A percentile compares a stretch with the other conserved stretches of the same genome.
phyloP scores from a whole-genome alignment of 2,113 vertebrate genomes.

The Alouatta palliata region DNA sequence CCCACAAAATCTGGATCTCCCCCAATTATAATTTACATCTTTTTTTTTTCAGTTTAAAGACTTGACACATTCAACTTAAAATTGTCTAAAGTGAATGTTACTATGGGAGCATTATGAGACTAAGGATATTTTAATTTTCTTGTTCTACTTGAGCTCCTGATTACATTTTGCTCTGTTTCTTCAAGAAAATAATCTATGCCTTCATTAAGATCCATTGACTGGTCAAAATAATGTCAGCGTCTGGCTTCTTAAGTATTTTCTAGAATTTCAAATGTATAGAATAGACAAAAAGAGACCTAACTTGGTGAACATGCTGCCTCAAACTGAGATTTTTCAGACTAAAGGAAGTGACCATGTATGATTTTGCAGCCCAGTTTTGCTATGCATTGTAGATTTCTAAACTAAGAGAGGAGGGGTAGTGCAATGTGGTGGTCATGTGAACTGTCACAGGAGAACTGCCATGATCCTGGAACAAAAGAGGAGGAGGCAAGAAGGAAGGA shows the following conservation, averaged over 20 bases:
- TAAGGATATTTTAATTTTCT: slow-evolving; percentile 11
- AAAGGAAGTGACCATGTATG: neutral
- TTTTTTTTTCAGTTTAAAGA: slow-evolving; percentile 29
- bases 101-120: neutral
- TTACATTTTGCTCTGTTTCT: slow-evolving; percentile 8
- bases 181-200: neutral
- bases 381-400: neutral
- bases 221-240: neutral
- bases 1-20: neutral
- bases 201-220: slow-evolving; percentile 6
- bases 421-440: neutral
- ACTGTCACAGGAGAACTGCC: neutral
- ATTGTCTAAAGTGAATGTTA: neutral
- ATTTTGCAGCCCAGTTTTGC: neutral
- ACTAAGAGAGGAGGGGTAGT: neutral
- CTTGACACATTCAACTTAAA: slow-evolving; percentile 9
- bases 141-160: neutral
- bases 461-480: neutral
- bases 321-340: neutral
- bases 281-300: neutral
- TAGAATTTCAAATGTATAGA: neutral
- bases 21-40: neutral
- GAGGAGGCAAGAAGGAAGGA: neutral
- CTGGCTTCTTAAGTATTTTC: neutral
- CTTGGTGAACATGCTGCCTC: neutral